Conservation (phyloP, 2,888 invertebrate genomes). For the Alsophila aescularia region DNA sequence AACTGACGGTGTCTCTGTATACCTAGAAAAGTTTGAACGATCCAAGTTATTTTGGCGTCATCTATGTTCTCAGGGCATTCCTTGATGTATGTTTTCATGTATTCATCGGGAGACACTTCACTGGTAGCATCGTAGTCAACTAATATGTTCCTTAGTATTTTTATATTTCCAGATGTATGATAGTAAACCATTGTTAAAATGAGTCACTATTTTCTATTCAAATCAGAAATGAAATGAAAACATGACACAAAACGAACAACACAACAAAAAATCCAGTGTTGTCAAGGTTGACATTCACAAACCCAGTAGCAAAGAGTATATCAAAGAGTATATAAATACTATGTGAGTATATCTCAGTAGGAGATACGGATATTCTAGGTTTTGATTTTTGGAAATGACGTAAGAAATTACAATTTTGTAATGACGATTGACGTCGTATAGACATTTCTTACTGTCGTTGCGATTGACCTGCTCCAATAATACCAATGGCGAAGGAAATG, state of each 20-base stretch:
- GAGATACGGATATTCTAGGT: too few species aligned
- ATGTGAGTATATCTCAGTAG: too few species aligned
- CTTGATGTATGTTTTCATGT: conserved; percentile 68
- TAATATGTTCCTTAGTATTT: conserved; percentile 65
- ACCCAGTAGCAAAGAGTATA: too few species aligned
- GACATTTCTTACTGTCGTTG: too few species aligned
- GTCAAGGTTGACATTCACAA: too few species aligned
- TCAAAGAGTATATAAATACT: too few species aligned
- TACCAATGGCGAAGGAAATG: too few species aligned
- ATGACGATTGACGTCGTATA: too few species aligned
- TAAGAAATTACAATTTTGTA: too few species aligned
- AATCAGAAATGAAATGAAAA: conserved; percentile 51
- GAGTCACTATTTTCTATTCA: conserved; percentile 38
- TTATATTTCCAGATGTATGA: conserved; percentile 71
- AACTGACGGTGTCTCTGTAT: conserved; percentile 66
- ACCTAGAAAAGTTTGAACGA: conserved; percentile 67
- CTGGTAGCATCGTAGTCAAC: conserved; percentile 54
- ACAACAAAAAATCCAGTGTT: background rate
- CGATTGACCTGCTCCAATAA: too few species aligned
- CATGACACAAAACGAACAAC: conserved; percentile 51
- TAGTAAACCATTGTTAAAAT: conserved; percentile 71
- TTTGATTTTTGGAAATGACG: too few species aligned
- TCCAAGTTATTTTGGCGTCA: conserved; percentile 70
- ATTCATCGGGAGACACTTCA: conserved; percentile 68
- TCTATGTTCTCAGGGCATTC: conserved; percentile 65